A percentile compares a stretch with the other conserved stretches of the same genome.
Conservation (phyloP, 2,797 vertebrate species). For the Philypnodon macrostomus region DNA sequence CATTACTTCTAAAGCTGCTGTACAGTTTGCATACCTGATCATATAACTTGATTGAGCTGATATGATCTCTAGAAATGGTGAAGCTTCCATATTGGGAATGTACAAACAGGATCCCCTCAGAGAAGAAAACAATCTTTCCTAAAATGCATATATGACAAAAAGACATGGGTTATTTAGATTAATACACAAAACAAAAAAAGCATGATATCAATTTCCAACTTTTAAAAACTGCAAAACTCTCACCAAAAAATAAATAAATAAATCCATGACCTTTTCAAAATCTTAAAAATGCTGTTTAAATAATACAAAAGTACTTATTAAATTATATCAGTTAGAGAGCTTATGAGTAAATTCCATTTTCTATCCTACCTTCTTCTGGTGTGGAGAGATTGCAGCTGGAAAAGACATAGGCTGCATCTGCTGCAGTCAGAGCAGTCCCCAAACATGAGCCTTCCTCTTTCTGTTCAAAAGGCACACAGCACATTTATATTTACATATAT, state of each 20-base stretch:
- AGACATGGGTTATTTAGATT: no score
- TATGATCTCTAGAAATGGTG: conserved; percentile 82
- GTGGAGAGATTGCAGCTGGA: conserved; percentile 79
- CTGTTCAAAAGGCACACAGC: conserved; percentile 44
- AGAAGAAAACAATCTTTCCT: conserved; percentile 92
- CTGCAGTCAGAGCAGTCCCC: conserved; percentile 80
- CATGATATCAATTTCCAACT: no score
- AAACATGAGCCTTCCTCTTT: conserved; percentile 84
- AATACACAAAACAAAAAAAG: no score
- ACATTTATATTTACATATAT: background rate
- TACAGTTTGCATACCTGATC: conserved; percentile 78
- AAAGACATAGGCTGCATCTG: conserved; percentile 82
- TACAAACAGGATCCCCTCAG: conserved; percentile 86
- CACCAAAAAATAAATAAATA: no score
- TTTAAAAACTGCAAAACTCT: no score
- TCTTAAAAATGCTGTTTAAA: no score
- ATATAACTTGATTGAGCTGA: conserved; percentile 82
- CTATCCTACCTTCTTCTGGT: conserved; percentile 85
- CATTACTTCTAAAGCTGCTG: background rate
- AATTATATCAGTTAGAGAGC: no score
- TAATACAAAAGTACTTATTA: no score
- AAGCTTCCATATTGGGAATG: conserved; percentile 85
- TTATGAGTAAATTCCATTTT: no score
- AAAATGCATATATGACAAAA: conserved; percentile 28
- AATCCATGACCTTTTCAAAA: no score